A percentile compares a stretch with the other conserved stretches of the same genome.
These are phyloP conservation scores for Mormyrus proboscirostris DNA, from an alignment of 2,797 vertebrate genomes.

Conservation along the genomic window DNA sequence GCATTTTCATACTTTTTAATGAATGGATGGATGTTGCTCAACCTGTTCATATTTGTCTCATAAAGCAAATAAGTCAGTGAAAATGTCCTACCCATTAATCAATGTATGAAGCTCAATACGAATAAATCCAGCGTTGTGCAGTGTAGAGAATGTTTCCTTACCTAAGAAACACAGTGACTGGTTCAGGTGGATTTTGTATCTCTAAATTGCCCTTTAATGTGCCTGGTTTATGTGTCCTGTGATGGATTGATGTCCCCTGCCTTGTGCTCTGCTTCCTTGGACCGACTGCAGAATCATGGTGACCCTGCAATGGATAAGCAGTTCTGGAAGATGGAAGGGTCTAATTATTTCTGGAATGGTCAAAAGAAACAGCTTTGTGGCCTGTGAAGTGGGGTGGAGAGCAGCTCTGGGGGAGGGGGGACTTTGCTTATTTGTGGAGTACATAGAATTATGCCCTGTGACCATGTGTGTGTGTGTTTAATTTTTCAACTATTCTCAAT, in stretches of 20 bases:
- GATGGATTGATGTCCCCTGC: not conserved
- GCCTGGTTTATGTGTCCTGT: not conserved
- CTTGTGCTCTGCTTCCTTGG: not conserved
- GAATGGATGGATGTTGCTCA: not conserved
- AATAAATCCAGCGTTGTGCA: not conserved
- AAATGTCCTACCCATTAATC: not conserved
- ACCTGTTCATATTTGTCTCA: not conserved
- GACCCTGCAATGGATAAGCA: not conserved
- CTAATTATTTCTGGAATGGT: not conserved
- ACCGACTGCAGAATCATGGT: not conserved
- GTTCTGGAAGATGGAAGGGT: not conserved
- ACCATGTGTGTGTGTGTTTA: not conserved
- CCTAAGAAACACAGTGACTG: not conserved
- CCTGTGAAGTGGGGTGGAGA: not conserved
- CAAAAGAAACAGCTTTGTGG: not conserved
- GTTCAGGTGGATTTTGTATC: not conserved
- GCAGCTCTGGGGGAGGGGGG: not conserved
- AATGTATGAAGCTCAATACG: not conserved
- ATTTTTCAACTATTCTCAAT: not conserved
- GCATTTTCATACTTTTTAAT: not conserved
- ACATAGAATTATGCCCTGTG: not conserved
- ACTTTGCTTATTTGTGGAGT: not conserved
- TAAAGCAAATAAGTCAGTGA: not conserved
- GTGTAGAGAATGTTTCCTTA: not conserved
- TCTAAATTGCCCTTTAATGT: slow-evolving; percentile 8